Evolutionary conservation across 2,113 vertebrate genomes (phyloP).

Genomic region (Alethe diademata): DNA sequence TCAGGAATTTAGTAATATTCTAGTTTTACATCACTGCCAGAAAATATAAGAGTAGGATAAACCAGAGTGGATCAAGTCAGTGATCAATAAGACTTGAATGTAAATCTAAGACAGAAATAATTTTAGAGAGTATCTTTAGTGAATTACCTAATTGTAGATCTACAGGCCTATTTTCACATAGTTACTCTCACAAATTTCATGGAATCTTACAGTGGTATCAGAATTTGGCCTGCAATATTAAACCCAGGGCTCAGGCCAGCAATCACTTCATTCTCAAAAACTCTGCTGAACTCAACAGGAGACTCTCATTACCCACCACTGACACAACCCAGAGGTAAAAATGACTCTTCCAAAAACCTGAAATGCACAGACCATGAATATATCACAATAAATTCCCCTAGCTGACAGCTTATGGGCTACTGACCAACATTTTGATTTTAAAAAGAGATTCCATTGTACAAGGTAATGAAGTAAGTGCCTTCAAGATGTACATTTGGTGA

Average conservation of each 20-base stretch:
- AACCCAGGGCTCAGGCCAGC: background rate
- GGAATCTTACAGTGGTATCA: background rate
- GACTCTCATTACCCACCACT: background rate
- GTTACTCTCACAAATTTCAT: background rate
- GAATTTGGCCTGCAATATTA: background rate
- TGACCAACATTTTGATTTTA: constrained; percentile 5
- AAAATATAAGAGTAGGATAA: background rate
- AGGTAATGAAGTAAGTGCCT: constrained; percentile 22
- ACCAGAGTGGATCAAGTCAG: background rate
- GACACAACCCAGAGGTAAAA: constrained; percentile 39
- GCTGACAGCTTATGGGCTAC: constrained; percentile 22
- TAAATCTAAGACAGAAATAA: background rate
- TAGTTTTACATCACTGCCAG: background rate
- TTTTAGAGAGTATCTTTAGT: background rate
- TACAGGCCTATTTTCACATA: background rate
- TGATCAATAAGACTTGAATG: background rate
- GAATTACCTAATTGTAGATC: background rate
- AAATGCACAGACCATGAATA: background rate
- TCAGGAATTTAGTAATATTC: background rate
- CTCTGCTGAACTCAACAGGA: background rate
- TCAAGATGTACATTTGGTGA: background rate
- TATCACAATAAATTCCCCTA: background rate
- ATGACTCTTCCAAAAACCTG: background rate
- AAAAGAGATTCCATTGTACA: background rate
- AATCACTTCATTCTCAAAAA: constrained; percentile 10